Percentiles rank a stretch among this genome's conserved stretches.
These are phyloP conservation scores for Neoaliturus tenellus DNA, from an alignment of 2,888 invertebrate species.

Conservation along the genomic window DNA sequence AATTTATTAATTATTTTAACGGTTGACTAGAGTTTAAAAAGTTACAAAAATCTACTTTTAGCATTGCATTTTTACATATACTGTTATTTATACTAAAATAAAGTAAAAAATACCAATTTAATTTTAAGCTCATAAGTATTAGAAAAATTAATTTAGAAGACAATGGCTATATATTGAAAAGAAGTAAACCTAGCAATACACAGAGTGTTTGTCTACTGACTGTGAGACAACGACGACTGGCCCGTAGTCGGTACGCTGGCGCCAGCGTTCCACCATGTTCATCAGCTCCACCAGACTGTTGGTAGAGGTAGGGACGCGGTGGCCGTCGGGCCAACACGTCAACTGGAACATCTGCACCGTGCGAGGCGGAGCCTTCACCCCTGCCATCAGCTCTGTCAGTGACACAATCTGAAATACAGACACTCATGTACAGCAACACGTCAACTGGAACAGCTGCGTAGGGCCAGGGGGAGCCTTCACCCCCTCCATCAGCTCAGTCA, in stretches of 20 bases:
- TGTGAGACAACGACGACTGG: slow-evolving; percentile 97
- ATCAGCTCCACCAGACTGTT: slow-evolving; percentile 97
- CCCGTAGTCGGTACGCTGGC: slow-evolving; percentile 93
- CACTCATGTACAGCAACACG: slow-evolving; percentile 91
- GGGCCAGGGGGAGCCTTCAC: too few relatives aligned
- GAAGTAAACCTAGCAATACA: too few relatives aligned
- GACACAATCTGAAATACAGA: slow-evolving; percentile 90
- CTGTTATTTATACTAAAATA: too few relatives aligned
- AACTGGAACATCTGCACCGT: slow-evolving; percentile 96
- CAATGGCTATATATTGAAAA: too few relatives aligned
- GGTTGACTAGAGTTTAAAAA: too few relatives aligned
- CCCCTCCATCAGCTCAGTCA: too few relatives aligned
- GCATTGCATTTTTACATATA: too few relatives aligned
- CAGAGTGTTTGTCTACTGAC: slow-evolving; percentile 74
- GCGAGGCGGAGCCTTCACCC: slow-evolving; percentile 94
- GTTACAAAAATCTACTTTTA: too few relatives aligned
- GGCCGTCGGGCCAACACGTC: slow-evolving; percentile 98
- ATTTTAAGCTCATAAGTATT: too few relatives aligned
- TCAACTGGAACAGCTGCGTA: slow-evolving; percentile 94
- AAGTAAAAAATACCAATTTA: too few relatives aligned
- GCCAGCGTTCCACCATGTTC: slow-evolving; percentile 98
- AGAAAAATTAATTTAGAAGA: too few relatives aligned
- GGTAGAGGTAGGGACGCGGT: slow-evolving; percentile 96
- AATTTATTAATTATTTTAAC: too few relatives aligned
- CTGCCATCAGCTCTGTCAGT: slow-evolving; percentile 96